Evolutionary conservation across 1,140 invertebrate species (phyloP).

Genomic region (Watersipora subatra): DNA sequence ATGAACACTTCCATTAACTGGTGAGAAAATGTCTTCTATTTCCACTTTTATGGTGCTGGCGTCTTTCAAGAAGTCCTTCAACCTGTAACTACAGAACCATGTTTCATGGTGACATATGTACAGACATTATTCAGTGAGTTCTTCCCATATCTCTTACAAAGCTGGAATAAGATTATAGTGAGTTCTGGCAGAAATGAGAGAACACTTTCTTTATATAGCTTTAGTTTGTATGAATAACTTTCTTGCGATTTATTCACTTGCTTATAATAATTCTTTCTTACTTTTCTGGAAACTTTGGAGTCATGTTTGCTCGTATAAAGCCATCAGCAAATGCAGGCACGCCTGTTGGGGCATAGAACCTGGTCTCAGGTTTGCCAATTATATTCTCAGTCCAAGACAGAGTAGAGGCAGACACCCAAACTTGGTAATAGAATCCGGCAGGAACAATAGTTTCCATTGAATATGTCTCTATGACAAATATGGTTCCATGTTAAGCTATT

Average conservation of each 20-base stretch:
- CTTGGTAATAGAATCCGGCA: background rate
- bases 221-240: no score
- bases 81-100: background rate
- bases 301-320: background rate
- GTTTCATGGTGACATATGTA: no score
- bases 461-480: background rate
- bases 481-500: no score
- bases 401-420: background rate
- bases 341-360: background rate
- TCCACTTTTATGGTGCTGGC: background rate
- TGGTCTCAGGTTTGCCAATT: background rate
- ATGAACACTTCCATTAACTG: background rate
- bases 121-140: no score
- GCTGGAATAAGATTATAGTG: no score
- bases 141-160: no score
- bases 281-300: background rate
- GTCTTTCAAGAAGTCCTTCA: background rate
- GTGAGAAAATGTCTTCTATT: background rate
- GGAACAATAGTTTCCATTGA: background rate
- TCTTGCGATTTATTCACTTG: no score
- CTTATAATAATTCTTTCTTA: no score
- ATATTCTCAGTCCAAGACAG: background rate
- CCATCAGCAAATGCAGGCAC: background rate
- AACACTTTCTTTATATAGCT: no score
- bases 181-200: no score